Base-by-base conservation (phyloP, 2,797 vertebrate species). In the Scolopax rusticola region DNA sequence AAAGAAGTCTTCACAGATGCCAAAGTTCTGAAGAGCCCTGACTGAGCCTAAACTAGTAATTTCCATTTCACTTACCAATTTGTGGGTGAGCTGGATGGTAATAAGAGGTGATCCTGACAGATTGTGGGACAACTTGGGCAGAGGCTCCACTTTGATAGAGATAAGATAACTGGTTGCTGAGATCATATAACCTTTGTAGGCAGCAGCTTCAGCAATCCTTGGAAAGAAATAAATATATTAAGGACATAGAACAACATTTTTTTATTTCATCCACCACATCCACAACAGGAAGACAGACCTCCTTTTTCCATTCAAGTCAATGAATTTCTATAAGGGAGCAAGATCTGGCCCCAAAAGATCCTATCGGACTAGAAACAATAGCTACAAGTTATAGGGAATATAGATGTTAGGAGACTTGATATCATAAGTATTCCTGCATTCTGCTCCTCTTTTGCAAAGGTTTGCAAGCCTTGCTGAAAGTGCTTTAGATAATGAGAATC, bases 101-200 rank as follows among this genome's bases (percentile, higher is more conserved):
- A 99, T 98, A 53, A 99, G 98, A 0, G 99, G 99, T 2, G 98
- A 97, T 32, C 98, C 98, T 0, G 99, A 99, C 36, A 99, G 98
- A 89, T 99, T 99, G 87, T 96, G 68, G 19, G 99, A 99, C 77
- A 99, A 88, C 9, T 95, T 94, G 1, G 99, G 99, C 0, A 97
- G 98, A 1, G 99, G 99, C 13, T 99, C 98, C 95, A 99, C 99
- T 93, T 99, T 99, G 81, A 99, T 91, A n/a, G 99, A 99, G 86
- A 99, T 99, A 10, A 99, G 98, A 38, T 75, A 97, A 91, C 99
- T 99, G 57, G 98, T 98, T 9, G 98, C 98, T 45, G 98, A 99
- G 89, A 99, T 99, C 93, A 97, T 97, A 87, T 98, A 97, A 54
- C 98, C 98, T 90, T 98, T 98, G 96, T 98, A 98, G 54, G 97